Percentiles rank a stretch among this genome's conserved stretches.
Conservation (phyloP, 2,797 vertebrate species). For the Enteromius viviparus region DNA sequence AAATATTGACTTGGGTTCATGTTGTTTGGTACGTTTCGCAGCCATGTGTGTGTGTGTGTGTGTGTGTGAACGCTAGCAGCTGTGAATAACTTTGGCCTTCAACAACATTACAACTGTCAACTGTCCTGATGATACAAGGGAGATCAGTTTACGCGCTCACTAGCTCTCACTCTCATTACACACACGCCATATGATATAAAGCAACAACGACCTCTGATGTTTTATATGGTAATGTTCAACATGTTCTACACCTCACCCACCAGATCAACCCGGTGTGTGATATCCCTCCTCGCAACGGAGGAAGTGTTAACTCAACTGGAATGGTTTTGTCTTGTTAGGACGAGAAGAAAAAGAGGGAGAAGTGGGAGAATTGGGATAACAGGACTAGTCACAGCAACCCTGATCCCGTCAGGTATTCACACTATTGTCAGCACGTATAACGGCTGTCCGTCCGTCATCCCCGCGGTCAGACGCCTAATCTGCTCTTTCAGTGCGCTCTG, state of each 20-base stretch:
- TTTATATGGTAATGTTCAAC: constrained; percentile 37
- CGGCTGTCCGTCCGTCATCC: constrained; percentile 76
- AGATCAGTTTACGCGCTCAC: constrained; percentile 65
- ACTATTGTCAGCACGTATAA: constrained; percentile 84
- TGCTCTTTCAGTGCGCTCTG: constrained; percentile 81
- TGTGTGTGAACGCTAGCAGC: constrained; percentile 71
- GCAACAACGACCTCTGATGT: background rate
- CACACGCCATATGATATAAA: constrained; percentile 26
- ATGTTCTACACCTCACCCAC: constrained; percentile 34
- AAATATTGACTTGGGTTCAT: background rate
- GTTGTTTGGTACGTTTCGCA: constrained; percentile 19
- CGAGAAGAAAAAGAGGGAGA: constrained; percentile 41
- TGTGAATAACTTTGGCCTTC: constrained; percentile 75
- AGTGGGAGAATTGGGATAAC: constrained; percentile 57
- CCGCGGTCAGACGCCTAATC: constrained; percentile 86
- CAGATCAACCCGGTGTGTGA: constrained; percentile 38
- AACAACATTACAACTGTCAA: constrained; percentile 62
- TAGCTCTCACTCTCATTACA: constrained; percentile 49
- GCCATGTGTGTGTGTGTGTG: constrained; percentile 43
- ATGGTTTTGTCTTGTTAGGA: constrained; percentile 50
- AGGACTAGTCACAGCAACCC: constrained; percentile 67
- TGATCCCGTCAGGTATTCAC: constrained; percentile 82
- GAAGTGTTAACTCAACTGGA: constrained; percentile 59
- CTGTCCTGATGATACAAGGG: constrained; percentile 71
- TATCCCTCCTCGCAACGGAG: constrained; percentile 48